Conservation (phyloP, 92 coral and sea anemone genomes). For the Meandrina meandrites region DNA sequence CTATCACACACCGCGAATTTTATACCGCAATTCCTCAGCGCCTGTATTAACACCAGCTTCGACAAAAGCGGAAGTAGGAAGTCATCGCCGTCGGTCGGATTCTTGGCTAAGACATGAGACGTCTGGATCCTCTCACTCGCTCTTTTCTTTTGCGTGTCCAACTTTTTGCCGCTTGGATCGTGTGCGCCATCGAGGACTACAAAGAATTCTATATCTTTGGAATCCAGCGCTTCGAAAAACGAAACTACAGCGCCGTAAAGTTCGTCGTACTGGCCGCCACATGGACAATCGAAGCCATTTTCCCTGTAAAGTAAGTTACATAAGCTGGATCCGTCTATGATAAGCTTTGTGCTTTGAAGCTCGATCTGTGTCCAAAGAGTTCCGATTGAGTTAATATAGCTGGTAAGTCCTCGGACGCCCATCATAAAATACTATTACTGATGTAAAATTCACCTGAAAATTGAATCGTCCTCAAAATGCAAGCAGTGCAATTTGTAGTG, state of each 20-base stretch:
- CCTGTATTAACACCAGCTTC: conserved; percentile 53
- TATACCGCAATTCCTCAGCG: conserved; percentile 50
- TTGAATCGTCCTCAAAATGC: not conserved
- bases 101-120: conserved; percentile 36
- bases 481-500: too few species aligned
- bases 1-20: conserved; percentile 81
- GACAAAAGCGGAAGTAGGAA: conserved; percentile 66
- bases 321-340: conserved; percentile 82
- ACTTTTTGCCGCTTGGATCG: conserved; percentile 70
- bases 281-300: conserved; percentile 46
- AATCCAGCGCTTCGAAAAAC: conserved; percentile 68
- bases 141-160: conserved; percentile 56
- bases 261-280: conserved; percentile 85
- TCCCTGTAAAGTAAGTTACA: conserved; percentile 50
- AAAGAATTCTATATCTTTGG: conserved; percentile 57
- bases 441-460: too few species aligned
- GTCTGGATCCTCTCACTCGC: conserved; percentile 35
- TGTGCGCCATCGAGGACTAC: conserved; percentile 86
- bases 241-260: conserved; percentile 48
- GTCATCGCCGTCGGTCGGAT: not conserved
- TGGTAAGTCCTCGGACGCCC: conserved; percentile 83
- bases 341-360: conserved; percentile 63
- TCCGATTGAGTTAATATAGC: conserved; percentile 55
- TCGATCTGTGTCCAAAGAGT: conserved; percentile 62
- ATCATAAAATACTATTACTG: conserved; percentile 24